Evolutionary conservation across 2,888 invertebrate genomes (phyloP), one percentile per base, ranked within the genome.

Genomic region (Phorcus lineatus): DNA sequence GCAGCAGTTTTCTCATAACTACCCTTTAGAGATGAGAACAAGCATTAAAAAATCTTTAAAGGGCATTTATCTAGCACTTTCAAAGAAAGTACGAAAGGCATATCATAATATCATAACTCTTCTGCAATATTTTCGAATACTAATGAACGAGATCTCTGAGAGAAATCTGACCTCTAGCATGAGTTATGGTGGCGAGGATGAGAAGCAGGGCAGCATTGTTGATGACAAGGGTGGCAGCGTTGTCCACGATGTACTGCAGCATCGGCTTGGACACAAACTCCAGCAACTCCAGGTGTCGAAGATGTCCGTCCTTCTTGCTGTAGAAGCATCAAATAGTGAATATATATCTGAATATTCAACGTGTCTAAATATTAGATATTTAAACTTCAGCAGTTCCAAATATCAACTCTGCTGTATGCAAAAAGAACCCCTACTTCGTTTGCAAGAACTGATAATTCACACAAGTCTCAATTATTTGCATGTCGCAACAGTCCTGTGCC

Each of bases 301-400:
- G 82, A 4, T 85, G 82, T 24, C 85, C 82, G 28, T 93, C 92
- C 83, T 93, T 93, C 84, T 93, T 93, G 86, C 93, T 93, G 88
- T 17, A 90, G 40, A 19, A 62, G 74, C 70, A 47, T n/a, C 13
- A 47, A 22, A 19, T 70, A 3, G 16, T 47, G 6, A 11, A 47
- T 47, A 11, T 47, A 4, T 11, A 6, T 9, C 47, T 47, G 47
- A 47, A 47, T 11, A 11, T 47, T 47, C 36, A 36, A 4, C 57
- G 2, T 55, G 57, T n/a, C 1, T 19, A 1, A 1, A 57, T 16
- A 55, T 55, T 9, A 24, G 57, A 19, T n/a, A 57, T 57, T n/a
- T 2, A n/a, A 22, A 57, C 0, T 19, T 0, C 2, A 2, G 13
- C 13, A n/a, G n/a, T 57, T 19, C 17, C 57, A 57, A 4, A 11